Conservation (phyloP, 1,140 invertebrate genomes). For the Aphaenogaster rudis region DNA sequence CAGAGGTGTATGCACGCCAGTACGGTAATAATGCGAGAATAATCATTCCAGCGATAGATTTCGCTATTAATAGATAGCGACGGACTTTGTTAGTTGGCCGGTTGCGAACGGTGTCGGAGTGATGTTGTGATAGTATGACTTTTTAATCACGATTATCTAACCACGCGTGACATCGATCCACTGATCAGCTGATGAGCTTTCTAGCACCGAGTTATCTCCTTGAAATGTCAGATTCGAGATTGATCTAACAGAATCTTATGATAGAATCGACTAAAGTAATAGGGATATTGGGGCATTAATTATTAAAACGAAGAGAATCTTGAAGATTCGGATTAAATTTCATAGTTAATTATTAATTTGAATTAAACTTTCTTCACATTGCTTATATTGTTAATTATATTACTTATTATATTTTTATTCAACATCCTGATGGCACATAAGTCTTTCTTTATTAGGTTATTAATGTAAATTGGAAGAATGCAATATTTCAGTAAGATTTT, state of each 20-base stretch:
- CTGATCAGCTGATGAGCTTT: conserved; percentile 44
- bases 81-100: conserved; percentile 9
- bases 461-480: not conserved
- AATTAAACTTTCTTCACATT: not conserved
- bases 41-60: conserved; percentile 50
- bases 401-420: not conserved
- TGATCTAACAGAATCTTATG: not conserved
- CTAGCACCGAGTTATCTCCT: not conserved
- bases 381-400: not conserved
- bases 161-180: conserved; percentile 38
- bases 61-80: conserved; percentile 54
- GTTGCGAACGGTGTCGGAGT: not conserved
- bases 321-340: not conserved
- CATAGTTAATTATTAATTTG: not conserved
- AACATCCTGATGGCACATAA: not conserved
- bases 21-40: conserved; percentile 47
- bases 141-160: conserved; percentile 54
- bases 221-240: conserved; percentile 27
- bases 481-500: not conserved
- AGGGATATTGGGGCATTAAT: not conserved
- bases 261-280: not conserved
- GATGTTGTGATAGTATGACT: conserved; percentile 23
- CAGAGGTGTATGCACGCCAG: conserved; percentile 25
- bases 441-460: not conserved
- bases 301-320: not conserved